Base-by-base conservation (phyloP, 2,113 vertebrate genomes). In the Cercopithecus mona region DNA sequence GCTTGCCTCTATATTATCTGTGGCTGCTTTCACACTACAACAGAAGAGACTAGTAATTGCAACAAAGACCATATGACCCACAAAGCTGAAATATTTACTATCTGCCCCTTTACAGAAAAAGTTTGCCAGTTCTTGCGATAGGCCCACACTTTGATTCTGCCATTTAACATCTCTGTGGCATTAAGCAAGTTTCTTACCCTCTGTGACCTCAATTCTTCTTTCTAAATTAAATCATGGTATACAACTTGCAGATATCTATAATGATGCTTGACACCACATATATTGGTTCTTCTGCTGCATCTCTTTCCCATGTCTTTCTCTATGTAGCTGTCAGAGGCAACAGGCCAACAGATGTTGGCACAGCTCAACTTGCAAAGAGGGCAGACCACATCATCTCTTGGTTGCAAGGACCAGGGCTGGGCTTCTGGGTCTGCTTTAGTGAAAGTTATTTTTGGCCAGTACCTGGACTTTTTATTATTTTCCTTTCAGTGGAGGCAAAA, bases 401-500 rank as follows among this genome's bases (percentile, higher is more conserved):
- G 88, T 96, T 82, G 45, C 6, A 75, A 96, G 64, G 81, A 97
- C 72, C 76, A 87, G 52, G 43, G 5, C 22, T 94, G 18, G 75
- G 59, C 57, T 97, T 94, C 94, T 93, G 66, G 57, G 32, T 11
- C 92, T 96, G 80, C 93, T 96, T 93, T 88, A 96, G 40, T 61
- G 66, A 96, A 73, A 84, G 88, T 97, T 96, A 68, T 95, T 96
- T 98, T 97, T 97, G 96, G 75, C 80, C 30, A 73, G 30, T 91
- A 94, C 81, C 95, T 98, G 85, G 18, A 94, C 9, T 89, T 96
- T 93, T 96, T 95, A 82, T 84, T 97, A 93, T 98, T 97, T 97
- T 96, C 66, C 92, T 98, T 97, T 96, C 80, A 95, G 76, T 43
- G 91, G 78, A 95, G 45, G 57, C 93, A 59, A 97, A 98, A 96